Evolutionary conservation across 2,797 vertebrate genomes (phyloP).

Genomic region (Gymnoscopelus microlampas): DNA sequence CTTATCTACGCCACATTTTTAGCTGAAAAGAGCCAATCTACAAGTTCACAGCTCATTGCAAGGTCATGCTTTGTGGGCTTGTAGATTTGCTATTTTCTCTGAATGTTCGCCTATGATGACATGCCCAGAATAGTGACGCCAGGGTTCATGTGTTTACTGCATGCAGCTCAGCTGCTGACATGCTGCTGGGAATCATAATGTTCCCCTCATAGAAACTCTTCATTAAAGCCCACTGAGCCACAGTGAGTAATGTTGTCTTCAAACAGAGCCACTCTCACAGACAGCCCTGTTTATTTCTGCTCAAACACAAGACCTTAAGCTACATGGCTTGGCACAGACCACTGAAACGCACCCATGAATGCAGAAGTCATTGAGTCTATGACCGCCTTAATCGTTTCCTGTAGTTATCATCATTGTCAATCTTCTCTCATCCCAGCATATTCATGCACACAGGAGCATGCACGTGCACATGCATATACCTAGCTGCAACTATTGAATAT

Average conservation of each 20-base stretch:
- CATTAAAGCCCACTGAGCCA: neutral
- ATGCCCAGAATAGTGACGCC: too few species aligned
- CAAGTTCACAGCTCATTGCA: too few species aligned
- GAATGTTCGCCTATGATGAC: too few species aligned
- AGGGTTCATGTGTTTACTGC: neutral
- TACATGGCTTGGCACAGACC: neutral
- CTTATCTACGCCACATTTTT: too few species aligned
- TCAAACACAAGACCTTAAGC: neutral
- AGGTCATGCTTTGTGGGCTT: too few species aligned
- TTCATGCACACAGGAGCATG: conserved; percentile 14
- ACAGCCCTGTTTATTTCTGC: neutral
- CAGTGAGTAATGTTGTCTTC: neutral
- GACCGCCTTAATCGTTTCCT: neutral
- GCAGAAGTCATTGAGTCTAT: neutral
- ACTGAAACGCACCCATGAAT: neutral
- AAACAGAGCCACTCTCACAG: conserved; percentile 3
- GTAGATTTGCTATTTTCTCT: too few species aligned
- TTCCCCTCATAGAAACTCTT: neutral
- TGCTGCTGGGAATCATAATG: conserved; percentile 5
- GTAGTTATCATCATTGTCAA: neutral
- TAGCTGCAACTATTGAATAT: too few species aligned
- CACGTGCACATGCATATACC: conserved; percentile 16
- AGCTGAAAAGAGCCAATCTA: too few species aligned
- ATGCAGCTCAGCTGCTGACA: neutral
- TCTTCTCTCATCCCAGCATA: neutral